Evolutionary conservation across 2,113 vertebrate genomes (phyloP).

Genomic region (Alosa alosa): DNA sequence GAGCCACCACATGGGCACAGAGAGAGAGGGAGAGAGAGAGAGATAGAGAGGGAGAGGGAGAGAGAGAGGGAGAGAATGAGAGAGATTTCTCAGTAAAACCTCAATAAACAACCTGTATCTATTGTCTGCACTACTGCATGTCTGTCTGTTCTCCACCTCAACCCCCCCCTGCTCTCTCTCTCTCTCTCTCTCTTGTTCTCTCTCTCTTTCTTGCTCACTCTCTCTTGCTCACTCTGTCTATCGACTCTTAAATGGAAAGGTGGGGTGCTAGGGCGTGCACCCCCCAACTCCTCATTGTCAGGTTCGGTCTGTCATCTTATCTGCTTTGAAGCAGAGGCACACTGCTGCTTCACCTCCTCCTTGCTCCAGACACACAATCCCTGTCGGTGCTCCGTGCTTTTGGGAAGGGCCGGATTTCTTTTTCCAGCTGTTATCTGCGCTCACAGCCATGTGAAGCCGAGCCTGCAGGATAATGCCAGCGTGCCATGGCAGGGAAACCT

Average conservation of each 20-base stretch:
- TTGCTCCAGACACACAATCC: slow-evolving; percentile 21
- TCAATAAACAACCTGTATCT: neutral
- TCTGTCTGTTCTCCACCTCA: neutral
- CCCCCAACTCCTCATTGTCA: neutral
- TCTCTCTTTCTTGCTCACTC: no score
- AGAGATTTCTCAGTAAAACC: neutral
- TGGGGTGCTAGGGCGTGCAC: neutral
- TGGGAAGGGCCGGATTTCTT: slow-evolving; percentile 28
- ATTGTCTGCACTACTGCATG: neutral
- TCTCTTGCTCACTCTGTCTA: no score
- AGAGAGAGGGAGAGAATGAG: neutral
- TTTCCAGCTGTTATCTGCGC: slow-evolving; percentile 35
- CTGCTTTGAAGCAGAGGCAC: slow-evolving; percentile 25
- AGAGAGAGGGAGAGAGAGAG: no score
- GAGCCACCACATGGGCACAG: no score
- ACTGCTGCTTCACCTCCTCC: neutral
- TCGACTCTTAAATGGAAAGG: no score
- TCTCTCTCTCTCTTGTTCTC: no score
- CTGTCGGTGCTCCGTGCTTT: slow-evolving; percentile 17
- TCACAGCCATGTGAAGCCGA: slow-evolving; percentile 27
- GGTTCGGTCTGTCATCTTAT: slow-evolving; percentile 21
- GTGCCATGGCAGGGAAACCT: slow-evolving; percentile 18
- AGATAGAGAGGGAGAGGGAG: neutral
- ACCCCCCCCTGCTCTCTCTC: neutral
- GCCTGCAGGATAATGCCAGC: slow-evolving; percentile 5